Evolutionary conservation across 23 tunicate genomes (phyloP).

Genomic region (Oikopleura dioica): DNA sequence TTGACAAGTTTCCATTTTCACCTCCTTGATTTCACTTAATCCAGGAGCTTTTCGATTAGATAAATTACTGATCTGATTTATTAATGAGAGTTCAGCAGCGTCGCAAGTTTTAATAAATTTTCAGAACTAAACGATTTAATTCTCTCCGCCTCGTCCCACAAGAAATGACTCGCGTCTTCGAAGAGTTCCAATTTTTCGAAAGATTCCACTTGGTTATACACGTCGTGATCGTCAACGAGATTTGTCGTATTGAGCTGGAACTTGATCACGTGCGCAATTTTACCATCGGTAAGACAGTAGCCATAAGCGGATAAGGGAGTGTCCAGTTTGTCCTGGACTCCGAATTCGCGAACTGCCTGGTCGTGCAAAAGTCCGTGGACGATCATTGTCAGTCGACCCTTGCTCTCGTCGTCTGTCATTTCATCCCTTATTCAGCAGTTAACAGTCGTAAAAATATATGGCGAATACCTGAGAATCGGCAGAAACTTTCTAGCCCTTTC

Average conservation of each 20-base stretch:
- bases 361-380: neutral
- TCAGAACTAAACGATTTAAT: neutral
- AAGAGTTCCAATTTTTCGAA: neutral
- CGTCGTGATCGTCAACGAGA: neutral
- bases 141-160: neutral
- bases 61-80: no score
- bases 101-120: neutral
- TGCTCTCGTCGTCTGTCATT: neutral
- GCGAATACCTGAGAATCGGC: neutral
- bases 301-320: neutral
- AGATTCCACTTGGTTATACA: neutral
- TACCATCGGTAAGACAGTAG: neutral
- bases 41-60: no score
- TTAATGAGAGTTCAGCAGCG: no score
- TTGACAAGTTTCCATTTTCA: no score
- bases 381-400: neutral
- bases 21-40: no score
- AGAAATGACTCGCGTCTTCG: neutral
- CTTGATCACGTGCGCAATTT: neutral
- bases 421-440: no score
- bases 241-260: neutral
- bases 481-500: neutral
- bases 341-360: neutral
- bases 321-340: neutral
- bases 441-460: no score